These are phyloP conservation scores for Parauchenoglanis punctatus DNA, from an alignment of 2,797 vertebrate species.

Conservation along the genomic window DNA sequence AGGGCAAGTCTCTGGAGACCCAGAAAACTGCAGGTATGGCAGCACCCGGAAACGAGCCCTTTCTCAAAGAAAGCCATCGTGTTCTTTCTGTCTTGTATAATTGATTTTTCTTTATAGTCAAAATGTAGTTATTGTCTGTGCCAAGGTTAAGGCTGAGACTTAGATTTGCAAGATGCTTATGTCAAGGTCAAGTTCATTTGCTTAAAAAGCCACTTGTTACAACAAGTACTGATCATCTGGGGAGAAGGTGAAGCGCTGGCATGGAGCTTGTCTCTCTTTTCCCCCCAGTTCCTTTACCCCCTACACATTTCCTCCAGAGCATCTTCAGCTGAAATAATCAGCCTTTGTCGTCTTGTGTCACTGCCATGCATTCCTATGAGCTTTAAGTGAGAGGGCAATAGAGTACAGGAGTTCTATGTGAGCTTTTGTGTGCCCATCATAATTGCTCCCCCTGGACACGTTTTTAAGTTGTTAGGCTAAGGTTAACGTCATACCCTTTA, in stretches of 20 bases:
- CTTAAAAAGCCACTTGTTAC: not conserved
- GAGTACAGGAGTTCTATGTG: not conserved
- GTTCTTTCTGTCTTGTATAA: not conserved
- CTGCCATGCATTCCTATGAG: conserved; percentile 33
- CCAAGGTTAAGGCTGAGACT: not conserved
- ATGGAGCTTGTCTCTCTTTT: not conserved
- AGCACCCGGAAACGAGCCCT: not conserved
- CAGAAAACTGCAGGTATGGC: conserved; percentile 96
- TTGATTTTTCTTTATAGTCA: not conserved
- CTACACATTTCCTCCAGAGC: conserved; percentile 10
- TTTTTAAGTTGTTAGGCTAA: not conserved
- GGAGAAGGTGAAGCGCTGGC: conserved; percentile 26
- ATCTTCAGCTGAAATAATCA: conserved; percentile 43
- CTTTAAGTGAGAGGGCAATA: not conserved
- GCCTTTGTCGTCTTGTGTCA: conserved; percentile 44
- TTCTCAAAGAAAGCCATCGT: not conserved
- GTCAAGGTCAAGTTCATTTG: not conserved
- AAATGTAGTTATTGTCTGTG: not conserved
- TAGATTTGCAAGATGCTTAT: not conserved
- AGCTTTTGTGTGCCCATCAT: not conserved
- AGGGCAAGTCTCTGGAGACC: conserved; percentile 98
- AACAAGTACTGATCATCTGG: conserved; percentile 23
- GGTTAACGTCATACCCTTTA: not conserved
- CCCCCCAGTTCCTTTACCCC: not conserved
- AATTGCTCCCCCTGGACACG: not conserved